Evolutionary conservation across 2,797 vertebrate genomes (phyloP).

Genomic region (Peromyscus aztecus): DNA sequence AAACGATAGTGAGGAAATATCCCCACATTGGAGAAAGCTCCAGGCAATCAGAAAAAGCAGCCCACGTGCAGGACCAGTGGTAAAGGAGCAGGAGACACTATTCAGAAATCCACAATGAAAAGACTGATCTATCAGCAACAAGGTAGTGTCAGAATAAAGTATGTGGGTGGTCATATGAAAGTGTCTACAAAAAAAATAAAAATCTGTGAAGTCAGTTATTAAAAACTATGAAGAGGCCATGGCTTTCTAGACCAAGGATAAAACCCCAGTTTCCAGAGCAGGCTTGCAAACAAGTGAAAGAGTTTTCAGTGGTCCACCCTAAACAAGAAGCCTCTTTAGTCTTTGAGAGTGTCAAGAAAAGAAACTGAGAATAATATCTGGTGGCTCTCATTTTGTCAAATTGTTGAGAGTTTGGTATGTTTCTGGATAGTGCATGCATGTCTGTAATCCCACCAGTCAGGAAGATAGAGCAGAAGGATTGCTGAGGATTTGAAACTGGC

Average conservation of each 20-base stretch:
- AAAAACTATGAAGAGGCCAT: not conserved
- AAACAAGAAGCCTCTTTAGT: not conserved
- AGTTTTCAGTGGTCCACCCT: not conserved
- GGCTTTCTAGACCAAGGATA: too few relatives aligned
- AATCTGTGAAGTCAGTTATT: not conserved
- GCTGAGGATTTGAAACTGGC: too few relatives aligned
- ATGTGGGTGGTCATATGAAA: not conserved
- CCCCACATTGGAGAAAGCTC: not conserved
- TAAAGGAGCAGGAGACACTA: not conserved
- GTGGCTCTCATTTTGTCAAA: not conserved
- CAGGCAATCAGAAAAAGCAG: not conserved
- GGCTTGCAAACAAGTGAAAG: not conserved
- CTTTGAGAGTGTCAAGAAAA: not conserved
- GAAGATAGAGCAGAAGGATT: not conserved
- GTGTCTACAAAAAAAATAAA: not conserved
- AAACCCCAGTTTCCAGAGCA: not conserved
- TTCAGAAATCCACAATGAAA: not conserved
- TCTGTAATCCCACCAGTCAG: not conserved
- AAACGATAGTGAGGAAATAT: not conserved
- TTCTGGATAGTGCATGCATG: too few relatives aligned
- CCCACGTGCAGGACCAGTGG: too few relatives aligned
- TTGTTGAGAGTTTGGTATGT: not conserved
- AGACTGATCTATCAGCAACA: not conserved
- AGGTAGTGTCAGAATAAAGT: not conserved
- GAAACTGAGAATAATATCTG: too few relatives aligned